phyloP scores from a whole-genome alignment of 1,140 invertebrate species.

The Augochlora pura region DNA sequence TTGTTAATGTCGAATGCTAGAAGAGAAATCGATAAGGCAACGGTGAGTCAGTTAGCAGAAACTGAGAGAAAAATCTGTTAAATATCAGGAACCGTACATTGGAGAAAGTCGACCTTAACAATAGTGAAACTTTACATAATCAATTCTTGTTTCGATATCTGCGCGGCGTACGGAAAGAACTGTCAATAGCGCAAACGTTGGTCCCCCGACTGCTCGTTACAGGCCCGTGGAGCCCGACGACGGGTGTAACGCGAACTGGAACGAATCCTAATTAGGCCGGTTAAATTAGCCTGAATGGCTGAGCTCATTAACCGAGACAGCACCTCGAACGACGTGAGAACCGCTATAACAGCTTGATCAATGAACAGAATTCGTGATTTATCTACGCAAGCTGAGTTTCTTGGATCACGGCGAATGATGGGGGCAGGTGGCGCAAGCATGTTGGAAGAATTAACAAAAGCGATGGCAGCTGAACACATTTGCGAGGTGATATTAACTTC shows the following conservation, averaged over 20 bases:
- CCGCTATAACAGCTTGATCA: conserved; percentile 19
- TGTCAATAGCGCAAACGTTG: not conserved
- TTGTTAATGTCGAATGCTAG: too few relatives aligned
- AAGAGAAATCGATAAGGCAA: too few relatives aligned
- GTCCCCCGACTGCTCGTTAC: not conserved
- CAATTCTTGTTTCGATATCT: too few relatives aligned
- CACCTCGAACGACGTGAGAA: conserved; percentile 2
- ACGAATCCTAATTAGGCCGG: conserved; percentile 16
- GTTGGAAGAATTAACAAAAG: not conserved
- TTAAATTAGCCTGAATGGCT: conserved; percentile 19
- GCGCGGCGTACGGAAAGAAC: too few relatives aligned
- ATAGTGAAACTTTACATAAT: too few relatives aligned
- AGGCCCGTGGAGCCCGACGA: not conserved
- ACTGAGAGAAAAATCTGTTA: too few relatives aligned
- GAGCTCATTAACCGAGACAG: not conserved
- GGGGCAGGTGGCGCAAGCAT: not conserved
- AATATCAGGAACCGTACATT: too few relatives aligned
- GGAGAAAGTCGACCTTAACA: too few relatives aligned
- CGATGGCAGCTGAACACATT: not conserved
- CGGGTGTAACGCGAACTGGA: not conserved
- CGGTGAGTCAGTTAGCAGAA: too few relatives aligned
- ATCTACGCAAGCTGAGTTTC: not conserved
- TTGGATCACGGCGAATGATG: not conserved
- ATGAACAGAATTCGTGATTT: conserved; percentile 8
- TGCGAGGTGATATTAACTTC: too few relatives aligned